Evolutionary conservation across 2,888 invertebrate species (phyloP).

Genomic region (Chirona hameri): DNA sequence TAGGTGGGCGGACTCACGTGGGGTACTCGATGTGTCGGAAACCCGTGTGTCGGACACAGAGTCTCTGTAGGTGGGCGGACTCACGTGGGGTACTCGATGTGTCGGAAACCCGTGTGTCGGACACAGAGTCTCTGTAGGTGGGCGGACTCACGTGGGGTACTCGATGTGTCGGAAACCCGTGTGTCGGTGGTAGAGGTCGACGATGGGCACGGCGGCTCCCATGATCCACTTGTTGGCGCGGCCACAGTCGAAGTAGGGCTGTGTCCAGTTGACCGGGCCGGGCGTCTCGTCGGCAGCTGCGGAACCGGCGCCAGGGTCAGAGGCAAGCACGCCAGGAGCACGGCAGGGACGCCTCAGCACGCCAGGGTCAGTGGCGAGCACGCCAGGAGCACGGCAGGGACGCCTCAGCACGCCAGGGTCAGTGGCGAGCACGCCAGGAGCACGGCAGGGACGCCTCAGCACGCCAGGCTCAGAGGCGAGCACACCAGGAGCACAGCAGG

Average conservation of each 20-base stretch:
- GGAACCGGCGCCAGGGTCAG: not conserved
- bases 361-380: not conserved
- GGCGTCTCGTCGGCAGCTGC: slow-evolving; percentile 77
- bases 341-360: not conserved
- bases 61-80: too few species aligned
- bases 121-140: too few species aligned
- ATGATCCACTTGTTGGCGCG: slow-evolving; percentile 94
- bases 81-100: too few species aligned
- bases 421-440: not conserved
- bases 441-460: too few species aligned
- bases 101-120: slow-evolving; percentile 82
- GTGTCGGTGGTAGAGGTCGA: slow-evolving; percentile 90
- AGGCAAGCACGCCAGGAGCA: not conserved
- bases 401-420: not conserved
- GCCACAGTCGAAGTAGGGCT: slow-evolving; percentile 95
- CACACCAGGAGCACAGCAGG: too few species aligned
- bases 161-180: slow-evolving; percentile 89
- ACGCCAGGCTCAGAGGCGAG: not conserved
- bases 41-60: too few species aligned
- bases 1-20: too few species aligned
- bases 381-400: too few species aligned
- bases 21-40: too few species aligned
- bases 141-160: slow-evolving; percentile 74
- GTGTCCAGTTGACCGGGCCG: slow-evolving; percentile 89
- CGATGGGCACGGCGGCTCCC: slow-evolving; percentile 88